Conservation (phyloP, 2,113 vertebrate species). For the Micronycteris hirsuta region DNA sequence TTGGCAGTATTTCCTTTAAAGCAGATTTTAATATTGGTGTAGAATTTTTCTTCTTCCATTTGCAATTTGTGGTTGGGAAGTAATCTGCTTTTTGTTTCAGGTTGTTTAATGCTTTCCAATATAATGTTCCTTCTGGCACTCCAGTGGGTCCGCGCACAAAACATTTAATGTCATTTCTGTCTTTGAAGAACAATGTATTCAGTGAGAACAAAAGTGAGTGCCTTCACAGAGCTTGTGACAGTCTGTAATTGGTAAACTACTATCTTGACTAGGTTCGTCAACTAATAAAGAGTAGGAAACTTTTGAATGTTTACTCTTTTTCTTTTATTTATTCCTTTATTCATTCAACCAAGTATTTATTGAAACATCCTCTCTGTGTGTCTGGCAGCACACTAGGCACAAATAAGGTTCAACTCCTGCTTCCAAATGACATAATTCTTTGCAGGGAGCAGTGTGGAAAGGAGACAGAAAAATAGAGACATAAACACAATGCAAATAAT, state of each 20-base stretch:
- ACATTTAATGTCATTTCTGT: constrained; percentile 57
- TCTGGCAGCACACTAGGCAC: neutral
- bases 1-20: constrained; percentile 72
- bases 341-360: constrained; percentile 35
- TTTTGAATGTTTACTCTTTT: constrained; percentile 44
- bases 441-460: neutral
- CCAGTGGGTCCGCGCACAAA: constrained; percentile 62
- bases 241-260: constrained; percentile 59
- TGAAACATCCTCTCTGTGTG: neutral
- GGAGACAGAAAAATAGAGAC: neutral
- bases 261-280: constrained; percentile 59
- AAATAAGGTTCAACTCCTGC: constrained; percentile 27
- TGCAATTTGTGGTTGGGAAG: constrained; percentile 76
- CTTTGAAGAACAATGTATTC: constrained; percentile 62
- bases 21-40: constrained; percentile 50
- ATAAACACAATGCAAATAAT: neutral
- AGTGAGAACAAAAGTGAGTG: constrained; percentile 60
- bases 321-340: constrained; percentile 51
- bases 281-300: constrained; percentile 63
- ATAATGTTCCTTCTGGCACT: constrained; percentile 68
- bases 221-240: constrained; percentile 45
- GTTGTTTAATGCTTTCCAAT: constrained; percentile 72
- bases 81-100: constrained; percentile 83
- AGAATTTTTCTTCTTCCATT: constrained; percentile 63
- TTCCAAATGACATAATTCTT: neutral